Conservation (phyloP, 2,888 invertebrate species). For the Elmis aenea region DNA sequence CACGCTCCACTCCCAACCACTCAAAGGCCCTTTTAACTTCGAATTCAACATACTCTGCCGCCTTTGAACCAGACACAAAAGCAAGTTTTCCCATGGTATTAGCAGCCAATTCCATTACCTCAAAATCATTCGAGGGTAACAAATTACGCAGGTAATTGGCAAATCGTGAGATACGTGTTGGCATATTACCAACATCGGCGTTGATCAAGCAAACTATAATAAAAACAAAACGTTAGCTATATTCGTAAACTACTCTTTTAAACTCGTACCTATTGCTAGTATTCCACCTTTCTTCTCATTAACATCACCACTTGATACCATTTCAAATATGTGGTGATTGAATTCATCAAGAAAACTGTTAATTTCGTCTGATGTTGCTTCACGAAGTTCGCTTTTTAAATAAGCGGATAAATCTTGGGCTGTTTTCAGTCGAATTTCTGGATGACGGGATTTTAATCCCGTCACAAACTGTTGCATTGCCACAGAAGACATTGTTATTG, state of each 20-base stretch:
- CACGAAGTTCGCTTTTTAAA: conserved; percentile 84
- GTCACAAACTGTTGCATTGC: conserved; percentile 76
- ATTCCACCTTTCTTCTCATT: conserved; percentile 96
- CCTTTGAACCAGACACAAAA: conserved; percentile 85
- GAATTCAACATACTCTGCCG: conserved; percentile 96
- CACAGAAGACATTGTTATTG: conserved; percentile 54
- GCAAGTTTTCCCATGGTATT: conserved; percentile 93
- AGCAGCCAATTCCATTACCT: conserved; percentile 93
- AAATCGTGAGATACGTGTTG: conserved; percentile 84
- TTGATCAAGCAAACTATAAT: conserved; percentile 84
- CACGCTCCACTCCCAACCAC: conserved; percentile 86
- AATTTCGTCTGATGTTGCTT: conserved; percentile 86
- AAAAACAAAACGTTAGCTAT: conserved; percentile 15
- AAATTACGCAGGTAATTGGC: conserved; percentile 88
- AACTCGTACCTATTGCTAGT: conserved; percentile 87
- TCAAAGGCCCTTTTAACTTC: conserved; percentile 95
- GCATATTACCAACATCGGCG: conserved; percentile 88
- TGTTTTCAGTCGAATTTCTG: conserved; percentile 78
- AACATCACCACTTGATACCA: conserved; percentile 89
- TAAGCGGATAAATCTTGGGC: conserved; percentile 86
- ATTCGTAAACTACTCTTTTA: too few species aligned
- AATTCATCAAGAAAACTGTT: conserved; percentile 90
- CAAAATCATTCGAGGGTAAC: conserved; percentile 84
- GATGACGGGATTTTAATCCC: conserved; percentile 83
- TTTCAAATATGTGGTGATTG: conserved; percentile 92